Evolutionary conservation across 2,113 vertebrate species (phyloP).

Genomic region (Hippocampus comes): DNA sequence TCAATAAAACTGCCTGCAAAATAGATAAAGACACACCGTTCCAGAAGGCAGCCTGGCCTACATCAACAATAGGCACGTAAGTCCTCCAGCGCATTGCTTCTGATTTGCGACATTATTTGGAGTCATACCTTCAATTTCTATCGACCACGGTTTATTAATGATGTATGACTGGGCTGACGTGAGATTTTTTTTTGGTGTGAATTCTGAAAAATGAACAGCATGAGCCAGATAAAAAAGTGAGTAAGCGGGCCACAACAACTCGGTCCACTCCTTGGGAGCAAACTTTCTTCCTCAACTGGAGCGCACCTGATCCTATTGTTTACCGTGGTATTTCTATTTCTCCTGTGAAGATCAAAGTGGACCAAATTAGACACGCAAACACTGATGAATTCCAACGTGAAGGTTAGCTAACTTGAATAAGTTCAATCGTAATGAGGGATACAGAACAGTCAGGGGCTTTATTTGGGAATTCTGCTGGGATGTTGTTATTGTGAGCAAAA

Average conservation of each 20-base stretch:
- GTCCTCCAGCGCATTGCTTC: too few species aligned
- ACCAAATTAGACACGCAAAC: constrained; percentile 6
- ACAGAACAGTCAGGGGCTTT: constrained; percentile 6
- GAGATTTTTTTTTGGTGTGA: not conserved
- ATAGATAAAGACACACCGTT: too few species aligned
- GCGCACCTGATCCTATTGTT: constrained; percentile 2
- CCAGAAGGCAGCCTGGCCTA: too few species aligned
- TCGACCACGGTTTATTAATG: not conserved
- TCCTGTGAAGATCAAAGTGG: constrained; percentile 7
- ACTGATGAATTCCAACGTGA: constrained; percentile 1
- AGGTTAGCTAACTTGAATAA: constrained; percentile 8
- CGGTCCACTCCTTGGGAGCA: not conserved
- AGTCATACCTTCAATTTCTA: not conserved
- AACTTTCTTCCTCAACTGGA: not conserved
- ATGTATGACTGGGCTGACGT: not conserved
- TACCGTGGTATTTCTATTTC: not conserved
- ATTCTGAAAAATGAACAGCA: not conserved
- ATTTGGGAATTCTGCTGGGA: constrained; percentile 5
- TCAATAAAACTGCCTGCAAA: too few species aligned
- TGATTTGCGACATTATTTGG: not conserved
- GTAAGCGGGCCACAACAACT: not conserved
- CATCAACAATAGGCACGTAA: too few species aligned
- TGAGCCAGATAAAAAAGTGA: not conserved
- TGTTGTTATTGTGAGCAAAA: not conserved
- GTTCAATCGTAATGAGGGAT: constrained; percentile 14